Conservation (phyloP, 2,888 invertebrate genomes). For the Dasysyrphus albostriatus region DNA sequence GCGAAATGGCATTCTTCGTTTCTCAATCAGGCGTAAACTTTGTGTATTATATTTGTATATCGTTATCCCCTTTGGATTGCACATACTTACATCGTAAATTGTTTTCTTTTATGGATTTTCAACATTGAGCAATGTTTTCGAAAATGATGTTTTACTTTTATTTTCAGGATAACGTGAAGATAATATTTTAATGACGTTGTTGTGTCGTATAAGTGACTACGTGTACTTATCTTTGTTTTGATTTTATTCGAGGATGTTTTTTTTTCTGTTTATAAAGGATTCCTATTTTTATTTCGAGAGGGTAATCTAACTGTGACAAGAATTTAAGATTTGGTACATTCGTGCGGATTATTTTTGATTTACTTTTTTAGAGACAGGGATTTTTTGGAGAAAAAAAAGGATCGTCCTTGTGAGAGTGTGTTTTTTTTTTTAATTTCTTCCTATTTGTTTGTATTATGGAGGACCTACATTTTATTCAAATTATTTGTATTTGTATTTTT, state of each 20-base stretch:
- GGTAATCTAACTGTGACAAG: slow-evolving; percentile 1
- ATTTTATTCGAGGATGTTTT: slow-evolving; percentile 31
- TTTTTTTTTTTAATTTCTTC: not conserved
- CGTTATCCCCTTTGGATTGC: slow-evolving; percentile 45
- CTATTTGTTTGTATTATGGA: not conserved
- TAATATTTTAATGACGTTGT: slow-evolving; percentile 57
- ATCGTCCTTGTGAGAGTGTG: not conserved
- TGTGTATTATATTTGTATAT: slow-evolving; percentile 13
- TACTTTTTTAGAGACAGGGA: slow-evolving; percentile 1
- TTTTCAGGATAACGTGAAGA: slow-evolving; percentile 15
- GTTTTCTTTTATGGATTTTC: slow-evolving; percentile 12
- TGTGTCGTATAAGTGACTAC: not conserved
- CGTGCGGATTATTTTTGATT: slow-evolving; percentile 52
- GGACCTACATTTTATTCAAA: slow-evolving; percentile 45
- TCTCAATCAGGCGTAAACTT: slow-evolving; percentile 38
- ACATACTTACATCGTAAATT: slow-evolving; percentile 54
- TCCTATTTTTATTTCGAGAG: slow-evolving; percentile 10
- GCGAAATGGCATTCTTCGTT: slow-evolving; percentile 42
- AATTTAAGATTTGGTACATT: slow-evolving; percentile 49
- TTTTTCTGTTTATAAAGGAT: not conserved
- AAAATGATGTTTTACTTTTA: slow-evolving; percentile 27
- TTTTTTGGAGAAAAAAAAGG: slow-evolving; percentile 45
- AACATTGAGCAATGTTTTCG: not conserved
- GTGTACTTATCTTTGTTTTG: slow-evolving; percentile 44
- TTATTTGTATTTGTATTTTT: slow-evolving; percentile 36